Conservation (phyloP, 2,797 vertebrate genomes). For the Cottoperca gobio region DNA sequence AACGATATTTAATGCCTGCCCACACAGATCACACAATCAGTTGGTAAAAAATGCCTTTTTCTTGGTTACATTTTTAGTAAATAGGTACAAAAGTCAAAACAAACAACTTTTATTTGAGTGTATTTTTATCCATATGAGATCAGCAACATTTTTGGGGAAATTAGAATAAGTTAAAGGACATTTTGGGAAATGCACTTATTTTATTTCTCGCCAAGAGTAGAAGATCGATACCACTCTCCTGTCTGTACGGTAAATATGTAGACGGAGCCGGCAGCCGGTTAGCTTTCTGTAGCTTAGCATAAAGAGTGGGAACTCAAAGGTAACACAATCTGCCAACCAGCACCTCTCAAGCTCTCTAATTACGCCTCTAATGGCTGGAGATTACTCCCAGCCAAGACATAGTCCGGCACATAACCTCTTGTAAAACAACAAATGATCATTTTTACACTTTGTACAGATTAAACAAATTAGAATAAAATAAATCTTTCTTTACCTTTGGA, state of each 20-base stretch:
- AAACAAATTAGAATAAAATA: background rate
- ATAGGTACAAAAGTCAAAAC: background rate
- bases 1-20: background rate
- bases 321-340: background rate
- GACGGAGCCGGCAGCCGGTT: background rate
- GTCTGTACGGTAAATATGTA: too few species aligned
- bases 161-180: background rate
- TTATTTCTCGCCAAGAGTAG: background rate
- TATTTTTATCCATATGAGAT: background rate
- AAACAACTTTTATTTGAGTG: background rate
- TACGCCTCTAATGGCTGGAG: background rate
- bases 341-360: background rate
- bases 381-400: background rate
- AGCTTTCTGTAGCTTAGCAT: background rate
- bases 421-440: background rate
- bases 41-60: background rate
- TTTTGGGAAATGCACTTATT: background rate
- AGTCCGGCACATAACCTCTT: too few species aligned
- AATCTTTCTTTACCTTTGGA: too few species aligned
- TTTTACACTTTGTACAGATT: background rate
- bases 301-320: background rate
- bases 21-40: background rate
- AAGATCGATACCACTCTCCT: background rate
- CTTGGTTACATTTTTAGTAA: background rate
- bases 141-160: background rate